Conservation (phyloP, 2,113 vertebrate species). For the Mystacornis crossleyi region DNA sequence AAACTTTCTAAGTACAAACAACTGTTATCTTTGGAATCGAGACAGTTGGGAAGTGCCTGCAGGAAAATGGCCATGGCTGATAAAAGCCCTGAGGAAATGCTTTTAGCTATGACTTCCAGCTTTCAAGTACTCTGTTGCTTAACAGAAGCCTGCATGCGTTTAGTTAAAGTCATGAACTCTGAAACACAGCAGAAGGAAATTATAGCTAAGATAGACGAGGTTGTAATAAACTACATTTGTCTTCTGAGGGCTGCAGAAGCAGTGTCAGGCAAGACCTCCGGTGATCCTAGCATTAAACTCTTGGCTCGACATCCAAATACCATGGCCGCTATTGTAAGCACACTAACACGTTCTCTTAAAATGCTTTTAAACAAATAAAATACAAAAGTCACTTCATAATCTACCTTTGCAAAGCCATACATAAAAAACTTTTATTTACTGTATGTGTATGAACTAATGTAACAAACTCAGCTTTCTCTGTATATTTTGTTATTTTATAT, state of each 20-base stretch:
- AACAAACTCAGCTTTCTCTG: slow-evolving; percentile 84
- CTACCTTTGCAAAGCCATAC: slow-evolving; percentile 98
- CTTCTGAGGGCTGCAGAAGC: slow-evolving; percentile 87
- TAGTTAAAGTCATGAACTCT: slow-evolving; percentile 86
- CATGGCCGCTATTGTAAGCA: slow-evolving; percentile 91
- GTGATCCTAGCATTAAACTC: slow-evolving; percentile 87
- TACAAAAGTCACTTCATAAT: slow-evolving; percentile 82
- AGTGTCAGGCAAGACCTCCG: slow-evolving; percentile 79
- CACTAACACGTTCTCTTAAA: slow-evolving; percentile 93
- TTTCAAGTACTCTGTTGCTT: slow-evolving; percentile 94
- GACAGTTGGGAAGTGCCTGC: slow-evolving; percentile 89
- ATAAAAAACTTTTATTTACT: slow-evolving; percentile 82
- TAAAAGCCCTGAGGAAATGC: slow-evolving; percentile 90
- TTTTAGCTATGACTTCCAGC: slow-evolving; percentile 92
- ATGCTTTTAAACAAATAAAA: slow-evolving; percentile 90
- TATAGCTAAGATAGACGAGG: slow-evolving; percentile 86
- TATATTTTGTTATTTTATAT: slow-evolving; percentile 97
- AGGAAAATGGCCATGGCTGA: slow-evolving; percentile 89
- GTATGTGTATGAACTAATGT: slow-evolving; percentile 88
- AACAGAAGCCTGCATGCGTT: slow-evolving; percentile 92
- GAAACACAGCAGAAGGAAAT: slow-evolving; percentile 84
- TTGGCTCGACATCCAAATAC: slow-evolving; percentile 88
- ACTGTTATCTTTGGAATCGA: slow-evolving; percentile 87
- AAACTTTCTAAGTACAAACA: slow-evolving; percentile 85
- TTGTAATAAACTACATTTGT: slow-evolving; percentile 90